phyloP scores from a whole-genome alignment of 2,888 invertebrate genomes.

The Eupsilia transversa region DNA sequence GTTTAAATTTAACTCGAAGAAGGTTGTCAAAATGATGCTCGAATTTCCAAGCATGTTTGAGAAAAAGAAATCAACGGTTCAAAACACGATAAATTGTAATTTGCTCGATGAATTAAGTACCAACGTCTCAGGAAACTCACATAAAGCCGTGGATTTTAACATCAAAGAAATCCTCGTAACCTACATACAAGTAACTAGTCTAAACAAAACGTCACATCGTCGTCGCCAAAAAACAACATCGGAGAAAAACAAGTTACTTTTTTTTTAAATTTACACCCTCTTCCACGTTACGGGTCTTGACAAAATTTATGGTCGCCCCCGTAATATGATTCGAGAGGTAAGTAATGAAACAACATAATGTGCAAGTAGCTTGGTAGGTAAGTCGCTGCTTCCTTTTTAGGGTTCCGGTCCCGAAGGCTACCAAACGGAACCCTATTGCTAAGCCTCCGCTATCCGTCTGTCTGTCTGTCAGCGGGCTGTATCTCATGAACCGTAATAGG shows the following conservation, averaged over 20 bases:
- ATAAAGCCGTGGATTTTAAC: background rate
- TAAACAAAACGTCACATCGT: conserved; percentile 13
- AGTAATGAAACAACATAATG: conserved; percentile 54
- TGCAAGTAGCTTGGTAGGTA: conserved; percentile 7
- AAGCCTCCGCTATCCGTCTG: no score
- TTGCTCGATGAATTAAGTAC: no score
- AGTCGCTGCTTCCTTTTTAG: conserved; percentile 22
- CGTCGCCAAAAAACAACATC: conserved; percentile 25
- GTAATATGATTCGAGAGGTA: conserved; percentile 53
- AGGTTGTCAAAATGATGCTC: no score
- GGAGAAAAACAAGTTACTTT: conserved; percentile 23
- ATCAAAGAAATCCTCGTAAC: background rate
- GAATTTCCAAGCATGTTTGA: no score
- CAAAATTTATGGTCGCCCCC: conserved; percentile 42
- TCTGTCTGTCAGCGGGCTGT: no score
- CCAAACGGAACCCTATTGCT: no score
- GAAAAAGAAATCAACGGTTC: no score
- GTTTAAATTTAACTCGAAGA: no score
- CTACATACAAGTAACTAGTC: background rate
- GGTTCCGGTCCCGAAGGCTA: no score
- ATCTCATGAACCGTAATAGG: no score
- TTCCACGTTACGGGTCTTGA: conserved; percentile 9
- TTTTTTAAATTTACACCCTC: conserved; percentile 47
- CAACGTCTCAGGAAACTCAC: background rate
- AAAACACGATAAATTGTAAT: no score